Base-by-base conservation (phyloP, 2,888 invertebrate species). In the Rhyacophila evoluta region DNA sequence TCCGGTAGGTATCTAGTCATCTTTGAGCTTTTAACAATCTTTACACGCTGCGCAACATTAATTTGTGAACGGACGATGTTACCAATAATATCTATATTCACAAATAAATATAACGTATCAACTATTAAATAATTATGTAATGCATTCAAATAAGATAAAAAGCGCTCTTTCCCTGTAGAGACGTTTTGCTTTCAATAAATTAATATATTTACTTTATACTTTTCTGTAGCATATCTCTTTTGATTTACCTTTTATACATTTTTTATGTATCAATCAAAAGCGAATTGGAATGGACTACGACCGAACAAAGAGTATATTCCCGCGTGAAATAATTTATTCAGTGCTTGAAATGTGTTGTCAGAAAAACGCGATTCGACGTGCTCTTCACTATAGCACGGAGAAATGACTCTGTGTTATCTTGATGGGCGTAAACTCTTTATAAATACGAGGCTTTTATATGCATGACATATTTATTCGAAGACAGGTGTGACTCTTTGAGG, bases 251-350 rank as follows among this genome's bases (percentile, higher is more conserved):
- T 55, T 67, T 19, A 72, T 79, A 36, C 72, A 79, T 79, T 72
- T 79, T 75, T 79, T 72, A 79, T 79, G 75, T 12, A 76, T 79
- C 79, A 76, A 79, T 79, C 79, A 79, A 37, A 37, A 28, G 67
- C 25, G 72, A 72, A 72, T 36, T 36, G 72, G 15, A 72, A 72
- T 72, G 33, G 72, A 33, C 37, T 36, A 19, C 29, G 55, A 75
- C 72, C 75, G 79, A 75, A 75, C 72, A 75, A 75, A 79, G 72
- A 69, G 75, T 67, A 75, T 71, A 70, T 28, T 5, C 39, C 29
- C 33, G 68, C 25, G 12, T 33, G 3, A 33, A 28, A 69, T 79
- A 67, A 79, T 75, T 79, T 72, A 75, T 79, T 79, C 69, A 79
- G 15, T 12, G 28, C 71, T 27, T 38, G 79, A 77, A 73, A 36